Base-by-base conservation (phyloP, 2,113 vertebrate genomes). In the Tachycineta bicolor region DNA sequence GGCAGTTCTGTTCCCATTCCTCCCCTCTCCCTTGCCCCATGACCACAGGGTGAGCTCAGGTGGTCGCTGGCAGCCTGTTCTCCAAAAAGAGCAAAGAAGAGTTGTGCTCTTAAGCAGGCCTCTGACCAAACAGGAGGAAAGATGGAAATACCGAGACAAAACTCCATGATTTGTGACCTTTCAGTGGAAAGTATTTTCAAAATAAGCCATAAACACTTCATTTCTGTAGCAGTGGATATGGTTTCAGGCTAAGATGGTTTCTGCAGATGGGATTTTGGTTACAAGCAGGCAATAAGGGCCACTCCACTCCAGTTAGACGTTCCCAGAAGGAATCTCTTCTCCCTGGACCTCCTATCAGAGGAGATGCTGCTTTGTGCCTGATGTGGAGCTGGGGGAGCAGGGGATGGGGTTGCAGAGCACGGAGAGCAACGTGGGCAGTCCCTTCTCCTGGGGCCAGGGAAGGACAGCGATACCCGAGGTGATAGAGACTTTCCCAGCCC, bases 391-490 rank as follows among this genome's bases (percentile, higher is more conserved):
- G 44, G 16, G 1, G 49, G 69, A 69, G n/a, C 79, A 56, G 1
- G 20, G 70, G 49, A 50, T 64, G 86, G 62, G 53, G 41, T 1
- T 83, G 74, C 87, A 64, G 87, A 77, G 75, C 67, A 31, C 31
- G 2, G 49, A 33, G 34, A 83, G 65, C 69, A 25, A 8, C 1
- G 25, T 53, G 60, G 52, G 84, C 90, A 83, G 55, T 67, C 0
- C 31, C 47, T 56, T 31, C 47, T 95, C 90, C 88, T 86, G 19
- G 68, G 94, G 91, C 68, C 84, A 74, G 77, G 94, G 89, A 65
- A 83, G 67, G 79, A 76, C 83, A 85, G 67, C 0, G 12, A 88
- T 68, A 17, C 21, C 21, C 0, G 2, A 62, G 67, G 7, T 65
- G 83, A 86, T 31, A 49, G 12, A 52, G 63, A 29, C 50, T 37